Evolutionary conservation across 2,888 invertebrate species (phyloP).

Genomic region (Thalpophila matura): DNA sequence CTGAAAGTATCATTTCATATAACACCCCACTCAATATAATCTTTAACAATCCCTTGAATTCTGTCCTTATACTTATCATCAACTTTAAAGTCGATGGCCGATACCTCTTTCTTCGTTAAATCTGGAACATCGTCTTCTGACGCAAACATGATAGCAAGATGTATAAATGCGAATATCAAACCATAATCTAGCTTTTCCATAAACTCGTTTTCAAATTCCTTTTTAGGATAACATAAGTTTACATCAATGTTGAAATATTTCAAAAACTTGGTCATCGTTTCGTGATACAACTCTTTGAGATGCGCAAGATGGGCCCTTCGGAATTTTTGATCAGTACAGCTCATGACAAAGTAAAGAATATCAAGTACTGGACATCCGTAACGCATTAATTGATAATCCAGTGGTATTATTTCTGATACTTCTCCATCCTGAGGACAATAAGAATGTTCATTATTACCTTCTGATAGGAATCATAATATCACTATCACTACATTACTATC

Average conservation of each 20-base stretch:
- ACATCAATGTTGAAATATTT: constrained; percentile 70
- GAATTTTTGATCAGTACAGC: constrained; percentile 70
- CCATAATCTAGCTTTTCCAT: constrained; percentile 69
- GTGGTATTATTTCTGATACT: constrained; percentile 66
- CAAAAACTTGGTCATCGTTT: constrained; percentile 66
- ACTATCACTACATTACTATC: no score
- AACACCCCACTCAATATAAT: constrained; percentile 49
- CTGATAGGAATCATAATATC: neutral
- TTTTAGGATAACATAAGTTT: constrained; percentile 64
- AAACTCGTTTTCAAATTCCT: constrained; percentile 69
- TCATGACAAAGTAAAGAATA: constrained; percentile 71
- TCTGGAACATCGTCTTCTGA: constrained; percentile 67
- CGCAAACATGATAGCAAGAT: constrained; percentile 67
- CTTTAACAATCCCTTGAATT: constrained; percentile 67
- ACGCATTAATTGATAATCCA: constrained; percentile 73
- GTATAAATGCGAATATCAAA: constrained; percentile 60
- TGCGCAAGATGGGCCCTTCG: constrained; percentile 67
- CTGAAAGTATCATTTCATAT: constrained; percentile 8
- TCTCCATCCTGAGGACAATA: constrained; percentile 64
- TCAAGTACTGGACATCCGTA: constrained; percentile 73
- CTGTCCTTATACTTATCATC: constrained; percentile 61
- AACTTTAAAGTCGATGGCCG: constrained; percentile 46
- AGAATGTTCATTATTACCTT: no score
- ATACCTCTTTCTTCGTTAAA: constrained; percentile 49
- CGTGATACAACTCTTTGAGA: constrained; percentile 71